Evolutionary conservation across 2,888 invertebrate genomes (phyloP), one percentile per base, ranked within the genome.

Genomic region (Hipparchia semele): DNA sequence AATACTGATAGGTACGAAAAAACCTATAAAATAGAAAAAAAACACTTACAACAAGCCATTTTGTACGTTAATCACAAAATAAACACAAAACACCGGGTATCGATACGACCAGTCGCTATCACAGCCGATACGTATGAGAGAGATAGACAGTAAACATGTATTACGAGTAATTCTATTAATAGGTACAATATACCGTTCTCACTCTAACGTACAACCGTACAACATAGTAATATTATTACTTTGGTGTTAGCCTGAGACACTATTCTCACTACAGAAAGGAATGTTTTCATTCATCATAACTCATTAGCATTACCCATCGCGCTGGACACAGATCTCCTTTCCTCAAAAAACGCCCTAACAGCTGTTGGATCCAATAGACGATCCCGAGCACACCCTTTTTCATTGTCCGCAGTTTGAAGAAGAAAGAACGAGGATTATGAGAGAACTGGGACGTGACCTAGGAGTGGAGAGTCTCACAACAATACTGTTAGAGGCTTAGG

Each of bases 21-120:
- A 23, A 58, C n/a, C 0, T 13, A 6, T 6, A 59, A 59, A 59
- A 59, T 12, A 39, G 10, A 12, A 69, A 64, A 64, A 75, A 33
- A 73, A 60, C 80, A 90, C 89, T 89, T 77, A 90, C 90, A 90
- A 77, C 89, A 90, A 74, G 89, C 81, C 90, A 90, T 89, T 73
- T 69, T 79, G 23, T 64, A 62, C 51, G n/a, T 9, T 9, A 54
- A 56, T 61, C 56, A 59, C 59, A 65, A 60, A 70, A 49, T 61
- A 70, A 70, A 66, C 59, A 62, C 58, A 60, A 56, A 49, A 59
- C 74, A 58, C 67, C 56, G 58, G 58, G 67, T 58, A 5, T 13
- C 46, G 12, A 67, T 46, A 71, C 74, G 74, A 75, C 74, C 72
- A 73, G 73, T 61, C 67, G 66, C 61, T n/a, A 70, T 64, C 49